Evolutionary conservation across 2,113 vertebrate species (phyloP).

Genomic region (Ceratotherium simum): DNA sequence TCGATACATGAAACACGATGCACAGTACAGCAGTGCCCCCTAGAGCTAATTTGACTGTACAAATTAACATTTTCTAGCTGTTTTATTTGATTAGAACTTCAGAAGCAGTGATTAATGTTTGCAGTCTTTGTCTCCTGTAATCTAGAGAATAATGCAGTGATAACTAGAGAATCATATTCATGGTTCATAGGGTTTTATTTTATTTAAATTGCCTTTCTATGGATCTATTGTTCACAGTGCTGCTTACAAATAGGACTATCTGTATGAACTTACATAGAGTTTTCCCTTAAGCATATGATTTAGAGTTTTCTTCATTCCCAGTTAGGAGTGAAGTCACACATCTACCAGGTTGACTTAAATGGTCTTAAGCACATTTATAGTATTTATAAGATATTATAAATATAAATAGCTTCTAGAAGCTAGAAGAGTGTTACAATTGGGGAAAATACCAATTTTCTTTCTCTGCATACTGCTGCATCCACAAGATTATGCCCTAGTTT

Average conservation of each 20-base stretch:
- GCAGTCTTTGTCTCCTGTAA: background rate
- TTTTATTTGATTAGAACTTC: slow-evolving; percentile 37
- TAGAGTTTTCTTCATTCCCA: background rate
- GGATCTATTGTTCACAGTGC: background rate
- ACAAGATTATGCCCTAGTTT: background rate
- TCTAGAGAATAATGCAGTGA: background rate
- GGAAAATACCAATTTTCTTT: background rate
- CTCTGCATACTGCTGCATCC: background rate
- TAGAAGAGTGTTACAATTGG: background rate
- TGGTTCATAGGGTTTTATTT: background rate
- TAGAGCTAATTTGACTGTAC: slow-evolving; percentile 74
- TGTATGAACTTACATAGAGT: background rate
- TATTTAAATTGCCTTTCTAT: background rate
- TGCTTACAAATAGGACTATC: background rate
- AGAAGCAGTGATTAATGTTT: background rate
- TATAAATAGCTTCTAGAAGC: background rate
- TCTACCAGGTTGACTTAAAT: background rate
- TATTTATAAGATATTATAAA: background rate
- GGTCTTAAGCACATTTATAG: background rate
- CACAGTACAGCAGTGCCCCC: slow-evolving; percentile 86
- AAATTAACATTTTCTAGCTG: background rate
- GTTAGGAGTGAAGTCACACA: background rate
- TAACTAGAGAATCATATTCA: background rate
- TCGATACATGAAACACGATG: slow-evolving; percentile 21
- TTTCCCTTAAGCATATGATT: background rate